These are phyloP conservation scores for Myioborus melanocephalus DNA, from an alignment of 2,797 vertebrate genomes.

Conservation along the genomic window DNA sequence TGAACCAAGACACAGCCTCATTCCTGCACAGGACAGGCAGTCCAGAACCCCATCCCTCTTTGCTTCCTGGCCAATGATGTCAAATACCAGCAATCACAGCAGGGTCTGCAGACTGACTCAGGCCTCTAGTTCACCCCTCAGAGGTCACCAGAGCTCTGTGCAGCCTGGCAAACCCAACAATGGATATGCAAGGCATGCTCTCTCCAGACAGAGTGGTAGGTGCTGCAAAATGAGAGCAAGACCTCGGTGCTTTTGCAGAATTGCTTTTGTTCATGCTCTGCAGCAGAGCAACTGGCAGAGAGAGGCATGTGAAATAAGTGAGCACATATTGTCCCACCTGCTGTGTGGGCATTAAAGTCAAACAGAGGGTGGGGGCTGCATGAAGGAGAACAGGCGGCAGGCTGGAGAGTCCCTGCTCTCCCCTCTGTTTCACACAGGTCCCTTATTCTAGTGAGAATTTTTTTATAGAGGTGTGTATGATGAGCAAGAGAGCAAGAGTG, in stretches of 20 bases:
- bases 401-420: neutral
- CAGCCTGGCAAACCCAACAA: neutral
- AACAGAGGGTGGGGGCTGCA: fast-evolving
- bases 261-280: neutral
- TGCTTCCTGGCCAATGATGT: neutral
- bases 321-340: neutral
- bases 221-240: neutral
- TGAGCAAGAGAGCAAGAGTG: neutral
- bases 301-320: neutral
- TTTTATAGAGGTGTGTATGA: neutral
- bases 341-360: neutral
- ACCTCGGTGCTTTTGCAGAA: neutral
- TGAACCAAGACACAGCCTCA: neutral
- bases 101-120: neutral
- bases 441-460: neutral
- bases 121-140: neutral
- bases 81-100: neutral
- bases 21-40: fast-evolving
- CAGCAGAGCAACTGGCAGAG: neutral
- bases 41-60: neutral
- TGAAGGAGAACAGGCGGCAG: neutral
- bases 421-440: neutral
- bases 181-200: neutral
- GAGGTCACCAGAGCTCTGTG: neutral
- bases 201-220: neutral